phyloP scores from a whole-genome alignment of 2,888 invertebrate species.

The Syrista parreyssii region DNA sequence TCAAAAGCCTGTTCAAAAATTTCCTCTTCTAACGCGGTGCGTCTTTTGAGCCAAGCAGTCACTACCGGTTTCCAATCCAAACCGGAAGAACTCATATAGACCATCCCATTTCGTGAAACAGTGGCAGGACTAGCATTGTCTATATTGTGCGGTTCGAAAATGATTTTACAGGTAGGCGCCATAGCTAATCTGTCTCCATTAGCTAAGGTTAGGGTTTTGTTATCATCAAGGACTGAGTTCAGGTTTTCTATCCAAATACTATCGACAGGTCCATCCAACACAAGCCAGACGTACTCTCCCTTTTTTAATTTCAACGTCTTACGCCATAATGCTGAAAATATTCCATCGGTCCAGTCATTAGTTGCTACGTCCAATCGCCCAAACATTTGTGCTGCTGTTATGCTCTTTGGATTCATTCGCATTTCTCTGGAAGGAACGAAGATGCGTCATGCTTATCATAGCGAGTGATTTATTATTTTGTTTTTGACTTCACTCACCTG shows the following conservation, averaged over 20 bases:
- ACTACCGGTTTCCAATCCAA: constrained; percentile 93
- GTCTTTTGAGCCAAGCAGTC: constrained; percentile 82
- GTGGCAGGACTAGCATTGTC: constrained; percentile 98
- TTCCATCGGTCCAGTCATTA: constrained; percentile 99
- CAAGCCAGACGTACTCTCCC: constrained; percentile 92
- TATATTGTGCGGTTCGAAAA: constrained; percentile 97
- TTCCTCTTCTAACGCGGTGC: constrained; percentile 71
- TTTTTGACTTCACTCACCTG: constrained; percentile 68
- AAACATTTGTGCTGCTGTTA: constrained; percentile 98
- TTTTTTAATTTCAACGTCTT: constrained; percentile 91
- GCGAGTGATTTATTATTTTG: constrained; percentile 26
- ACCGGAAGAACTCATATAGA: constrained; percentile 97
- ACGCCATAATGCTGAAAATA: constrained; percentile 96
- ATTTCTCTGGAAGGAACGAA: constrained; percentile 76
- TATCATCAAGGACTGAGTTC: constrained; percentile 96
- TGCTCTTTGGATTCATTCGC: constrained; percentile 98
- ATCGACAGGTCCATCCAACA: constrained; percentile 96
- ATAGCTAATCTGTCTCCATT: constrained; percentile 95
- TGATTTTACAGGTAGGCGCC: constrained; percentile 94
- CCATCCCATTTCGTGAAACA: constrained; percentile 93
- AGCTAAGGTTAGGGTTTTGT: constrained; percentile 93
- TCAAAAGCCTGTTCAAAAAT: constrained; percentile 69
- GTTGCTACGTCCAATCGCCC: constrained; percentile 96
- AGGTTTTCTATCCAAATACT: constrained; percentile 99
- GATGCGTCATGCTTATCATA: neutral